Conservation (phyloP, 2,797 vertebrate genomes). For the Babyrousa celebensis region DNA sequence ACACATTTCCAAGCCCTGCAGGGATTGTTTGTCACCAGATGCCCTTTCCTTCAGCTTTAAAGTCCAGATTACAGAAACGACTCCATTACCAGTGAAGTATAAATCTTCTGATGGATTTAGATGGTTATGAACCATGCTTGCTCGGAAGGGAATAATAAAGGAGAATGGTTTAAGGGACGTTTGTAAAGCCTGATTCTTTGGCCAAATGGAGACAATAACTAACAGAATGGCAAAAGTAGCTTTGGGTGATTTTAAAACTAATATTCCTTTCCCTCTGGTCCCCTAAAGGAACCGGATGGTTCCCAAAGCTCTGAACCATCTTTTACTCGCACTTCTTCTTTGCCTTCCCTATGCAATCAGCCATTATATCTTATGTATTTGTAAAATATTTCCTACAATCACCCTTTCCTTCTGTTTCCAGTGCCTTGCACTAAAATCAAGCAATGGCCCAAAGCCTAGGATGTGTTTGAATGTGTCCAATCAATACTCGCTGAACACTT, state of each 20-base stretch:
- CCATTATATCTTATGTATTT: not conserved
- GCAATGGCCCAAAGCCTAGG: not conserved
- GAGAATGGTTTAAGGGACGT: not conserved
- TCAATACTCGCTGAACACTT: not conserved
- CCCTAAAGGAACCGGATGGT: no score
- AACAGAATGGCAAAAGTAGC: not conserved
- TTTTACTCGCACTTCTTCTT: not conserved
- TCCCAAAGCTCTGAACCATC: not conserved
- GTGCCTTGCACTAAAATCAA: not conserved
- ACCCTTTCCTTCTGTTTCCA: not conserved
- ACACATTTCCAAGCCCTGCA: not conserved
- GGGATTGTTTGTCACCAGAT: not conserved
- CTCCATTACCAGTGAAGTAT: not conserved
- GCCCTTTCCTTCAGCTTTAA: not conserved
- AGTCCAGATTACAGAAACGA: slow-evolving; percentile 23
- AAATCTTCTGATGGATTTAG: slow-evolving; percentile 23
- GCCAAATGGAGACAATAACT: slow-evolving; percentile 27
- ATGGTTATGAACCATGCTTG: not conserved
- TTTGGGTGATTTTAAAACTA: slow-evolving; percentile 38
- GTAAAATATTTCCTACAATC: not conserved
- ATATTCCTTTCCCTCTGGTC: not conserved
- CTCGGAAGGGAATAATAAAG: not conserved
- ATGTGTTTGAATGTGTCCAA: not conserved
- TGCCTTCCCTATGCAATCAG: not conserved
- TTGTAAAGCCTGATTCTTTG: slow-evolving; percentile 7